These are phyloP conservation scores for Zalophus californianus DNA, from an alignment of 2,797 vertebrate species.

Conservation along the genomic window DNA sequence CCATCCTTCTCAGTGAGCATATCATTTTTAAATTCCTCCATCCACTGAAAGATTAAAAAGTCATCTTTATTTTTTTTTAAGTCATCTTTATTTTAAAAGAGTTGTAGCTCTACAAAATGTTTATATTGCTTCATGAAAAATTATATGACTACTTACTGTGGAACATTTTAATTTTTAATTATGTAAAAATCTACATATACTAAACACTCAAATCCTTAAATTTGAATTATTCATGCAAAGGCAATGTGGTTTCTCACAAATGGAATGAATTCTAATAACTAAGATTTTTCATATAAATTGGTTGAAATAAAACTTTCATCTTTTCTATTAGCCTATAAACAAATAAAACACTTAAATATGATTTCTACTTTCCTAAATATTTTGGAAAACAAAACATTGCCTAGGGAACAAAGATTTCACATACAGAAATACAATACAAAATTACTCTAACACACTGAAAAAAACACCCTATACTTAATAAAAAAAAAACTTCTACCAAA, in stretches of 20 bases:
- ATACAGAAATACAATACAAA: constrained; percentile 20
- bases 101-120: constrained; percentile 38
- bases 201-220: constrained; percentile 55
- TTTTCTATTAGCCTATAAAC: constrained; percentile 57
- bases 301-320: constrained; percentile 62
- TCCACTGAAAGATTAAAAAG: constrained; percentile 88
- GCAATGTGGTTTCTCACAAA: constrained; percentile 60
- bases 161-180: constrained; percentile 70
- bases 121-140: constrained; percentile 40
- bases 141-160: constrained; percentile 7
- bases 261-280: constrained; percentile 53
- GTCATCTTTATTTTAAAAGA: constrained; percentile 31
- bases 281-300: constrained; percentile 60
- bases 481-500: constrained; percentile 15
- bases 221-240: constrained; percentile 69
- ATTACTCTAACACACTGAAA: constrained; percentile 59
- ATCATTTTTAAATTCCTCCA: constrained; percentile 91
- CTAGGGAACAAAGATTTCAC: constrained; percentile 45
- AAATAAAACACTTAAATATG: constrained; percentile 61
- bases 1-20: constrained; percentile 91
- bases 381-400: constrained; percentile 60
- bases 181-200: constrained; percentile 62
- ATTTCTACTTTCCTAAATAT: constrained; percentile 60
- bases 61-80: constrained; percentile 51
- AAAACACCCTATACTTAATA: constrained; percentile 42